Evolutionary conservation across 2,888 invertebrate genomes (phyloP).

Genomic region (Phlogophora meticulosa): DNA sequence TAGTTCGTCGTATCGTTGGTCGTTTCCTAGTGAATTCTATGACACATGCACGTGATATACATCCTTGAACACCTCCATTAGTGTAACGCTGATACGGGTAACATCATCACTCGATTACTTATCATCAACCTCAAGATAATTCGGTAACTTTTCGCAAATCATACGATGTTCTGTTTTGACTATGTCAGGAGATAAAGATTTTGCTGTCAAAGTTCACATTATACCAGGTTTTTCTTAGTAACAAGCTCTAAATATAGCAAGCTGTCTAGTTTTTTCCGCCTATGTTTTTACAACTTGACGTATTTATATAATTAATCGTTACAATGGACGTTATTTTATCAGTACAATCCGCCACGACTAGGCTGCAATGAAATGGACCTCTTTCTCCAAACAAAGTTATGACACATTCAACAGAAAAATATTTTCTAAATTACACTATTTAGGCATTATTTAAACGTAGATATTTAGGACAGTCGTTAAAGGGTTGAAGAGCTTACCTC

Average conservation of each 20-base stretch:
- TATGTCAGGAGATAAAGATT: conserved; percentile 9
- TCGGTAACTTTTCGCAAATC: conserved; percentile 38
- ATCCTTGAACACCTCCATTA: conserved; percentile 46
- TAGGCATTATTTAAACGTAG: neutral
- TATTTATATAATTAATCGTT: neutral
- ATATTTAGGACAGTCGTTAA: neutral
- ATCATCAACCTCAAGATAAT: conserved; percentile 23
- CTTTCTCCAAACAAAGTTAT: neutral
- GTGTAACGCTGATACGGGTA: conserved; percentile 18
- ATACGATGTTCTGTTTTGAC: conserved; percentile 51
- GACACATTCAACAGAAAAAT: neutral
- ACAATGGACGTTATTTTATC: conserved; percentile 19
- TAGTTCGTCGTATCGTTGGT: neutral
- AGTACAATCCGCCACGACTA: neutral
- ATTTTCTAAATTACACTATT: neutral
- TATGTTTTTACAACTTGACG: conserved; percentile 1
- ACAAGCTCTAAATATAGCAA: neutral
- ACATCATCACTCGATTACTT: conserved; percentile 38
- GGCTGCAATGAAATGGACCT: neutral
- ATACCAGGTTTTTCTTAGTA: conserved; percentile 6
- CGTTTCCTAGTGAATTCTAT: conserved; percentile 20
- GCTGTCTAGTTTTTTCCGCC: conserved; percentile 8
- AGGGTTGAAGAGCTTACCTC: neutral
- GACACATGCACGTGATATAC: conserved; percentile 15
- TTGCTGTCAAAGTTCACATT: conserved; percentile 28